Conservation (phyloP, 2,888 invertebrate genomes). For the Andrena chrysosceles region DNA sequence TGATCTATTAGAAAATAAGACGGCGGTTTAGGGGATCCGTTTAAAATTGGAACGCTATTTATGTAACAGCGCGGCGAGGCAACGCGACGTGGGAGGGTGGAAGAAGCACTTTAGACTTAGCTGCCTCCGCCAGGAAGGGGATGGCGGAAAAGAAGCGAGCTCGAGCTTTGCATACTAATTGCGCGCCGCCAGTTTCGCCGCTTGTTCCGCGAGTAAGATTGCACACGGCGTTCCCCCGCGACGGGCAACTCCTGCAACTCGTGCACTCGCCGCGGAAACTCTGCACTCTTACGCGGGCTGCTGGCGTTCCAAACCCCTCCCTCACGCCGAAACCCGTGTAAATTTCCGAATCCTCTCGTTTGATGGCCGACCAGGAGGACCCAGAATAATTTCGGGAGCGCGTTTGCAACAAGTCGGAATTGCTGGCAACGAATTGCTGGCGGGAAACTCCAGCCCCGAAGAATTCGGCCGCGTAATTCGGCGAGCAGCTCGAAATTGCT, state of each 20-base stretch:
- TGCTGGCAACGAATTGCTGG: constrained; percentile 22
- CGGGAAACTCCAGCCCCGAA: constrained; percentile 18
- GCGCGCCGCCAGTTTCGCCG: constrained; percentile 3
- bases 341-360: constrained; percentile 30
- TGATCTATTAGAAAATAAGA: constrained; percentile 28
- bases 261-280: constrained; percentile 1
- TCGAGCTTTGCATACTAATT: constrained; percentile 34
- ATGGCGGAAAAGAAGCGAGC: constrained; percentile 19
- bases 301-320: too few species aligned
- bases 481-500: constrained; percentile 28
- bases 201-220: constrained; percentile 26
- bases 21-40: constrained; percentile 12
- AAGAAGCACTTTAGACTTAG: constrained; percentile 7
- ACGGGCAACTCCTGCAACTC: constrained; percentile 1
- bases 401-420: constrained; percentile 38
- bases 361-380: constrained; percentile 26
- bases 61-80: constrained; percentile 2
- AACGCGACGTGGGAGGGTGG: not conserved
- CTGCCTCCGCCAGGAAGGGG: not conserved
- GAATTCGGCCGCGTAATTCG: constrained; percentile 28
- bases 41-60: constrained; percentile 36
- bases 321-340: constrained; percentile 3
- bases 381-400: constrained; percentile 26
- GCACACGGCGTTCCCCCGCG: not conserved
- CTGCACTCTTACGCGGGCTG: not conserved